These are phyloP conservation scores for Okamejei kenojei DNA, from an alignment of 2,797 vertebrate genomes.

Conservation along the genomic window DNA sequence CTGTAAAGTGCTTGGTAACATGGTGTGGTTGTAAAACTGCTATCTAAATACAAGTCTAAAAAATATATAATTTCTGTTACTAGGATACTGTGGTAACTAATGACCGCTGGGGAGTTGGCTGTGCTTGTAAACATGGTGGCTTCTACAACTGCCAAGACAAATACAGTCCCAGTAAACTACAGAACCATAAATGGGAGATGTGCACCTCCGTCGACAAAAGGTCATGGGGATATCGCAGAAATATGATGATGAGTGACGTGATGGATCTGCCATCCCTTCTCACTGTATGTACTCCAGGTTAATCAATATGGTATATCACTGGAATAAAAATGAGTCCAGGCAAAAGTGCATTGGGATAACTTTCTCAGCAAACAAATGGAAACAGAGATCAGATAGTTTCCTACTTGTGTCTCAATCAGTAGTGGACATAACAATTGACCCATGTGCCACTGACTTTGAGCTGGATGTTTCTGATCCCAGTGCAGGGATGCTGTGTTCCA, in stretches of 20 bases:
- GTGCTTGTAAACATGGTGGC: slow-evolving; percentile 79
- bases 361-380: background rate
- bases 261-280: slow-evolving; percentile 64
- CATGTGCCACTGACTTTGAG: background rate
- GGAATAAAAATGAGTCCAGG: background rate
- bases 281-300: slow-evolving; percentile 48
- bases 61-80: background rate
- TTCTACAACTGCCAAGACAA: slow-evolving; percentile 89
- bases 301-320: background rate
- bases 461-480: background rate
- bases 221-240: slow-evolving; percentile 85
- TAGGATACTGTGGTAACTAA: slow-evolving; percentile 85
- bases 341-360: background rate
- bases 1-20: background rate
- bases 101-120: slow-evolving; percentile 84
- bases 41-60: background rate
- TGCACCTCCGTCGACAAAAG: slow-evolving; percentile 76
- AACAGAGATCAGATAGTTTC: background rate
- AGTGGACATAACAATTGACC: background rate
- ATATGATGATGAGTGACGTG: slow-evolving; percentile 67
- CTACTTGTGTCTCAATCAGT: background rate
- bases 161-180: slow-evolving; percentile 68
- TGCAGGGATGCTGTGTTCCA: background rate
- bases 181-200: slow-evolving; percentile 90
- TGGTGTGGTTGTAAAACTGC: background rate